Conservation (phyloP, 2,797 vertebrate species). For the Sphenodon punctatus region DNA sequence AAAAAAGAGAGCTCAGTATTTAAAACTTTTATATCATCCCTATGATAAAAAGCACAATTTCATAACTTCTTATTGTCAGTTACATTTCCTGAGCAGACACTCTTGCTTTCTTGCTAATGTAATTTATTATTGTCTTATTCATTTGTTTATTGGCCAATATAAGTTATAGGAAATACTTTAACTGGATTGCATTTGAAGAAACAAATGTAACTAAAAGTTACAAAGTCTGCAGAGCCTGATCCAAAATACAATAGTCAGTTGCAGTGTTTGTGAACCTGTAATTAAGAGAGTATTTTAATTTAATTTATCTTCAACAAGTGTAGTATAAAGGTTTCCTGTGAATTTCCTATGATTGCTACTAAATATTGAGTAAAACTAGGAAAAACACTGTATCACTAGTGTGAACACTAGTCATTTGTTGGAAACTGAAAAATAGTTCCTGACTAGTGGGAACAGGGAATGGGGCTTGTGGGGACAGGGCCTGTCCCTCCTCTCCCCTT, state of each 20-base stretch:
- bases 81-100: conserved; percentile 14
- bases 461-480: too few relatives aligned
- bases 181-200: conserved; percentile 20
- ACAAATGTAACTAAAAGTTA: conserved; percentile 11
- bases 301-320: too few relatives aligned
- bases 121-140: conserved; percentile 16
- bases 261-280: too few relatives aligned
- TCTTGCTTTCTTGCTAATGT: conserved; percentile 24
- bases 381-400: too few relatives aligned
- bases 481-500: too few relatives aligned
- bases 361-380: too few relatives aligned
- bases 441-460: too few relatives aligned
- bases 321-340: too few relatives aligned
- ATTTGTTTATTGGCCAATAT: conserved; percentile 48
- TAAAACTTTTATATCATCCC: conserved; percentile 22
- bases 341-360: too few relatives aligned
- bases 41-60: background rate
- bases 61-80: conserved; percentile 14
- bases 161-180: conserved; percentile 56
- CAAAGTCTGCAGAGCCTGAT: background rate
- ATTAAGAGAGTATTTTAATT: too few relatives aligned
- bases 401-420: too few relatives aligned
- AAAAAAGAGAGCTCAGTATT: background rate
- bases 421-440: too few relatives aligned
- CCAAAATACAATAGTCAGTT: background rate